These are phyloP conservation scores for Ectemnius continuus DNA, from an alignment of 2,888 invertebrate genomes.

Conservation along the genomic window DNA sequence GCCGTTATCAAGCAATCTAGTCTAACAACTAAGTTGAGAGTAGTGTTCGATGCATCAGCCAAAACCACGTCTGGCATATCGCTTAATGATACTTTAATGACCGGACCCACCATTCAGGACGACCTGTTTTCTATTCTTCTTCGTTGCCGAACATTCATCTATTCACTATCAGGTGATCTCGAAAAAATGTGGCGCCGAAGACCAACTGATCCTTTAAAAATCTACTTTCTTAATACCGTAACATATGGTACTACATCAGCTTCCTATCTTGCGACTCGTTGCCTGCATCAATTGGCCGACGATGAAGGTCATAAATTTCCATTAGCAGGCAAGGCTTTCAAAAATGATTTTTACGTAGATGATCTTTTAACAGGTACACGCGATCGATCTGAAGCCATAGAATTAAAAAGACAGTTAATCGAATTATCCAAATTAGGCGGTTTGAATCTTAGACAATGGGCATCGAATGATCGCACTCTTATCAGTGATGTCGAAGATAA, in stretches of 20 bases:
- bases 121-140: background rate
- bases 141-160: background rate
- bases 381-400: background rate
- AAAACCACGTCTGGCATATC: background rate
- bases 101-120: background rate
- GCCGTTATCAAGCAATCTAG: background rate
- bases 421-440: background rate
- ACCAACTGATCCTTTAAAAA: background rate
- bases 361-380: background rate
- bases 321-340: background rate
- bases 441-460: slow-evolving; percentile 1
- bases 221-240: background rate
- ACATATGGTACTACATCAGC: background rate
- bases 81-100: background rate
- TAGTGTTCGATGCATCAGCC: background rate
- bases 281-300: background rate
- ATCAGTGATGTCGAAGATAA: background rate
- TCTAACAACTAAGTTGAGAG: background rate
- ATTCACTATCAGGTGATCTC: background rate
- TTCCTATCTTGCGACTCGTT: background rate
- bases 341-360: background rate
- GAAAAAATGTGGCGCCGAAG: background rate
- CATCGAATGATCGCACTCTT: background rate
- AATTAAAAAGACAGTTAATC: background rate
- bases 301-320: background rate